phyloP scores from a whole-genome alignment of 2,797 vertebrate species.

The Anabas testudineus region DNA sequence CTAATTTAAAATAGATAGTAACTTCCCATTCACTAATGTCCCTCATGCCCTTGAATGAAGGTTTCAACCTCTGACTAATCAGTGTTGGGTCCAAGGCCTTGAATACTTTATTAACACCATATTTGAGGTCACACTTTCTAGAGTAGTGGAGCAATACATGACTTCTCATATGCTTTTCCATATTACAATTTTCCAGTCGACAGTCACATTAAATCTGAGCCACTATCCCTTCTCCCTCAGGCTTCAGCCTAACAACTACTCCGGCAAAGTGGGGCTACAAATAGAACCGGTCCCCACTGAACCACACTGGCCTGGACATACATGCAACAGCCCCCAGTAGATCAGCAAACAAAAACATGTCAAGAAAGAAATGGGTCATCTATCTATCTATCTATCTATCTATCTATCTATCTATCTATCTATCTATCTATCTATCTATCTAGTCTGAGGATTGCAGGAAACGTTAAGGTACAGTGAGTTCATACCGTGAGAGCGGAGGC shows the following conservation, averaged over 20 bases:
- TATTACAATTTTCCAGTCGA: constrained; percentile 18
- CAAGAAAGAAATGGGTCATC: constrained; percentile 58
- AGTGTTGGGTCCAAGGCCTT: constrained; percentile 28
- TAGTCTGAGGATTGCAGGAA: constrained; percentile 18
- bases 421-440: no score
- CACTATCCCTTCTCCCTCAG: constrained; percentile 40
- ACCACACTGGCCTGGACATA: constrained; percentile 57
- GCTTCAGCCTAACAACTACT: constrained; percentile 5
- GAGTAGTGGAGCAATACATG: constrained; percentile 39
- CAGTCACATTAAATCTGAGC: constrained; percentile 41
- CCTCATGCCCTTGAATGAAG: constrained; percentile 40
- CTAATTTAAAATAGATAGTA: constrained; percentile 61
- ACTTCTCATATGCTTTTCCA: constrained; percentile 32
- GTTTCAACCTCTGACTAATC: constrained; percentile 37
- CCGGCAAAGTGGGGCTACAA: constrained; percentile 52
- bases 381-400: not conserved
- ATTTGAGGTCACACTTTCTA: constrained; percentile 42
- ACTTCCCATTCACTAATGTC: constrained; percentile 27
- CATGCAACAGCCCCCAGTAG: constrained; percentile 60
- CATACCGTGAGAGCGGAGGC: constrained; percentile 33
- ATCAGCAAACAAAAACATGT: constrained; percentile 59
- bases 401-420: not conserved
- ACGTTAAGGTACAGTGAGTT: constrained; percentile 28
- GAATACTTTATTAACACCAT: constrained; percentile 40
- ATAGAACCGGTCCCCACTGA: constrained; percentile 66